A percentile compares a stretch with the other conserved stretches of the same genome.
Evolutionary conservation across 1,140 invertebrate species (phyloP).

Genomic region (Melipona quadrifasciata): DNA sequence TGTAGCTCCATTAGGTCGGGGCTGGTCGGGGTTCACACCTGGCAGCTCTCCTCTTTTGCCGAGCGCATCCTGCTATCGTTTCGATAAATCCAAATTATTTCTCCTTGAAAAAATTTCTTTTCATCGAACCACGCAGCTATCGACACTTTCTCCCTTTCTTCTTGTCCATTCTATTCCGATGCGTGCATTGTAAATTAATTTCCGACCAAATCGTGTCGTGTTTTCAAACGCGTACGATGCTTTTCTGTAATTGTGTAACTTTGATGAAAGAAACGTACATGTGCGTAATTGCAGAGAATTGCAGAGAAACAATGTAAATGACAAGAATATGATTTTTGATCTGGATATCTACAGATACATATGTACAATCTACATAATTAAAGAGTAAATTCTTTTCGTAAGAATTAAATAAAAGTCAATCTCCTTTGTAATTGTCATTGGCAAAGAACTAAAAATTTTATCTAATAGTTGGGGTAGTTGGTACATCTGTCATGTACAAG

Average conservation of each 20-base stretch:
- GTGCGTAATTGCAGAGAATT: neutral
- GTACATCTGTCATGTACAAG: no score
- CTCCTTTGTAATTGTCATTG: no score
- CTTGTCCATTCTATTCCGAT: conserved; percentile 26
- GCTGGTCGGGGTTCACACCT: conserved; percentile 77
- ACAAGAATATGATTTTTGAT: neutral
- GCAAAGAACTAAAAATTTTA: no score
- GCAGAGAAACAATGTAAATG: no score
- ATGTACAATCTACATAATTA: accelerated
- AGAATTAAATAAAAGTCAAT: no score
- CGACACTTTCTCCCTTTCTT: neutral
- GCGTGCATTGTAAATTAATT: neutral
- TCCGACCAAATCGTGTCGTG: neutral
- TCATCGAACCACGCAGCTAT: neutral
- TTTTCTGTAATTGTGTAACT: no score
- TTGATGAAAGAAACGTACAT: no score
- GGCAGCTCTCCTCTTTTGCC: conserved; percentile 57
- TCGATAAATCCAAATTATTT: conserved; percentile 78
- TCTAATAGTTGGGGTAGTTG: no score
- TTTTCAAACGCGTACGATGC: neutral
- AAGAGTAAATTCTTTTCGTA: neutral
- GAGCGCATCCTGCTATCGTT: conserved; percentile 41
- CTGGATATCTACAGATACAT: neutral
- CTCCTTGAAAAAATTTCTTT: conserved; percentile 50
- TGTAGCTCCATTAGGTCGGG: conserved; percentile 81